Evolutionary conservation across 2,888 invertebrate species (phyloP).

Genomic region (Desoria tigrina): DNA sequence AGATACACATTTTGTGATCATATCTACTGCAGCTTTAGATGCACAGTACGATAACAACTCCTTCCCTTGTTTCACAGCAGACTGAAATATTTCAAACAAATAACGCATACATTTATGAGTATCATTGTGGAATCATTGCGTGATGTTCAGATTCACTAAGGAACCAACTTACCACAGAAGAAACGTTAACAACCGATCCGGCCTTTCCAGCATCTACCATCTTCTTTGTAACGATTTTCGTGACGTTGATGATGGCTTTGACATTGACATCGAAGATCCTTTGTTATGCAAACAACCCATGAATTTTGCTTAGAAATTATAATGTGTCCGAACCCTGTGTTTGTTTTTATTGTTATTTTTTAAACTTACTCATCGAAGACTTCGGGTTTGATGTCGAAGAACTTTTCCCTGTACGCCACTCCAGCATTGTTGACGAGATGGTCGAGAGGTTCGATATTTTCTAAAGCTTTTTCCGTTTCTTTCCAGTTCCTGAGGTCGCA

Average conservation of each 20-base stretch:
- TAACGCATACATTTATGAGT: too few species aligned
- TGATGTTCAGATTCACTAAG: background rate
- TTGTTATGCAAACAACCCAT: conserved; percentile 38
- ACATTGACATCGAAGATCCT: conserved; percentile 70
- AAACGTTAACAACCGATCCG: conserved; percentile 85
- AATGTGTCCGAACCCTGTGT: too few species aligned
- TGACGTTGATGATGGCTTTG: conserved; percentile 79
- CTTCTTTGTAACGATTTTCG: conserved; percentile 74
- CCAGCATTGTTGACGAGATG: conserved; percentile 89
- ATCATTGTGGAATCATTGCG: too few species aligned
- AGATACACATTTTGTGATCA: conserved; percentile 78
- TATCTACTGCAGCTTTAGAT: conserved; percentile 85
- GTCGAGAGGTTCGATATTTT: conserved; percentile 69
- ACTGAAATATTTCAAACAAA: too few species aligned
- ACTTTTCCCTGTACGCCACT: conserved; percentile 68
- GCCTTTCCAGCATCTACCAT: conserved; percentile 70
- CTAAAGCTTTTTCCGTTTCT: conserved; percentile 65
- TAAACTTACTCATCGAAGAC: conserved; percentile 69
- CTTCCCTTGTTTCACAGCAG: conserved; percentile 20
- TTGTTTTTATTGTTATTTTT: background rate
- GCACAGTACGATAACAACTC: conserved; percentile 67
- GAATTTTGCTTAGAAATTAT: too few species aligned
- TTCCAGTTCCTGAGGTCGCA: conserved; percentile 78
- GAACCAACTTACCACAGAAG: conserved; percentile 70
- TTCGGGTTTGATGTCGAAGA: conserved; percentile 68